Percentiles rank a stretch among this genome's conserved stretches.
Evolutionary conservation across 2,888 invertebrate genomes (phyloP).

Genomic region (Ophion costatus): DNA sequence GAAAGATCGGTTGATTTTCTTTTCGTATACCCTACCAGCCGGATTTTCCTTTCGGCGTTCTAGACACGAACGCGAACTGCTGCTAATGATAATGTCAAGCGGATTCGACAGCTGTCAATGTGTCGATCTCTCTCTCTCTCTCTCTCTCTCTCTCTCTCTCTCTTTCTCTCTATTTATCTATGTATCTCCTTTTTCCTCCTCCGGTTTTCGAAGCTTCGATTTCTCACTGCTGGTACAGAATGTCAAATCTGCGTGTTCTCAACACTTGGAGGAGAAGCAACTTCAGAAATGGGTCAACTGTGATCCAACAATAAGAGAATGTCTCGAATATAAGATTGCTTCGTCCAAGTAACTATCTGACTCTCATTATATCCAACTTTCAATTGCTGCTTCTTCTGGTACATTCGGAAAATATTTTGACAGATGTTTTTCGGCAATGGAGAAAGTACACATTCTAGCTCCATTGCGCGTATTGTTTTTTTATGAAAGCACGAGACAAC

Average conservation of each 20-base stretch:
- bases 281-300: constrained; percentile 26
- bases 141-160: constrained; percentile 8
- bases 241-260: background rate
- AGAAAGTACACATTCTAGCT: background rate
- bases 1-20: constrained; percentile 19
- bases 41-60: constrained; percentile 43
- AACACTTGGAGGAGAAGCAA: constrained; percentile 44
- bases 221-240: constrained; percentile 26
- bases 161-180: background rate
- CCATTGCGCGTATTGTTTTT: background rate
- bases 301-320: background rate
- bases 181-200: background rate
- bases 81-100: constrained; percentile 61
- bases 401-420: no score
- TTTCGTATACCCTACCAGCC: constrained; percentile 11
- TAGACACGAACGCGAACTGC: constrained; percentile 34
- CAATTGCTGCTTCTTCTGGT: no score
- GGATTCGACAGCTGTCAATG: constrained; percentile 63
- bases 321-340: background rate
- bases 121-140: constrained; percentile 29
- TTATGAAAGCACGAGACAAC: background rate
- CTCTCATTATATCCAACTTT: background rate
- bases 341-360: background rate
- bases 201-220: constrained; percentile 3
- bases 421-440: no score